Evolutionary conservation across 1,140 invertebrate genomes (phyloP).

Genomic region (Pollicipes pollicipes): DNA sequence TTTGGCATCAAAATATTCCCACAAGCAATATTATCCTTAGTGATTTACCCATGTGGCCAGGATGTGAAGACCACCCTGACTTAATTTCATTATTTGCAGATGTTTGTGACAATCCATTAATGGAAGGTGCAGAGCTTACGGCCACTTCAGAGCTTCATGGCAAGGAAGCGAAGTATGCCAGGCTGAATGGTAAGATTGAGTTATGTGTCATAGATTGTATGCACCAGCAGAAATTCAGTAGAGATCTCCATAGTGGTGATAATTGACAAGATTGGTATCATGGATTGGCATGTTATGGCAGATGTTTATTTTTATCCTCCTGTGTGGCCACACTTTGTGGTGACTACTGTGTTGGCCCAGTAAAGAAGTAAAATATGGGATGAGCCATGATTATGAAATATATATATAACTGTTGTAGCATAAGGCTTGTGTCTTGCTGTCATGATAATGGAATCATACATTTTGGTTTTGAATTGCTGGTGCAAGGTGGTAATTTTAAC

Average conservation of each 20-base stretch:
- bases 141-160: constrained; percentile 59
- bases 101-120: constrained; percentile 57
- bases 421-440: too few species aligned
- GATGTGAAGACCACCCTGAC: background rate
- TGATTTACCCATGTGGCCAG: background rate
- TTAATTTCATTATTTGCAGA: constrained; percentile 20
- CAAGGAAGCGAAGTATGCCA: constrained; percentile 59
- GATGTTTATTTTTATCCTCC: constrained; percentile 10
- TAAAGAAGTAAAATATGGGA: too few species aligned
- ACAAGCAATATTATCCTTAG: background rate
- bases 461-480: too few species aligned
- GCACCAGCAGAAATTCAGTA: constrained; percentile 10
- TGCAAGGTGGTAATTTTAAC: too few species aligned
- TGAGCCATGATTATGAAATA: too few species aligned
- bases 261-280: constrained; percentile 10
- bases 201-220: background rate
- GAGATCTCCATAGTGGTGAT: constrained; percentile 12
- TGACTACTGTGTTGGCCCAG: too few species aligned
- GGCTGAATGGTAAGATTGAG: constrained; percentile 49
- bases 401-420: too few species aligned
- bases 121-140: constrained; percentile 46
- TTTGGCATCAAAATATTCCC: background rate
- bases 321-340: too few species aligned
- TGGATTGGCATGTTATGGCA: constrained; percentile 6
- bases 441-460: too few species aligned